phyloP scores from a whole-genome alignment of 2,888 invertebrate species.

The Athalia cordata region DNA sequence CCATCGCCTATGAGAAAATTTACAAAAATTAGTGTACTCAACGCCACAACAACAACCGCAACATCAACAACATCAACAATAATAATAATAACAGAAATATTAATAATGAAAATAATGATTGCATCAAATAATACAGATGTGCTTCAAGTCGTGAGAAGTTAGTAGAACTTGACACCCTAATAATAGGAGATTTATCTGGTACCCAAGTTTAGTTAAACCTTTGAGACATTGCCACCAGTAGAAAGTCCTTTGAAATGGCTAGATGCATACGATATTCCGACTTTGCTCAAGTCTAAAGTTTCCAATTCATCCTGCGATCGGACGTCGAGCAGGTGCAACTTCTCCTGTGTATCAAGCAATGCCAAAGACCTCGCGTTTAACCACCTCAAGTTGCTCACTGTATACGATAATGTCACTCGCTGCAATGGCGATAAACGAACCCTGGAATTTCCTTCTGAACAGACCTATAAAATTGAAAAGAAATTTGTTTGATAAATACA shows the following conservation, averaged over 20 bases:
- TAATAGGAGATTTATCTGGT: background rate
- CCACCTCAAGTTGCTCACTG: conserved; percentile 87
- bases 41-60: background rate
- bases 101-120: background rate
- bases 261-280: conserved; percentile 89
- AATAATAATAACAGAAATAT: too few relatives aligned
- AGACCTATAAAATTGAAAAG: conserved; percentile 70
- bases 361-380: conserved; percentile 89
- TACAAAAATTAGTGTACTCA: background rate
- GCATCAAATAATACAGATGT: background rate
- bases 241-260: conserved; percentile 93
- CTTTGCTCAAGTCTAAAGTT: conserved; percentile 86
- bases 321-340: conserved; percentile 91
- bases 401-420: conserved; percentile 82
- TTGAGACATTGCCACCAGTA: conserved; percentile 94
- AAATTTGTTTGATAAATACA: background rate
- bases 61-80: background rate
- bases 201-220: conserved; percentile 55
- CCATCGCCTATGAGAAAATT: conserved; percentile 79
- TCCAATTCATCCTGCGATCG: conserved; percentile 91
- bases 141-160: background rate
- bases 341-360: conserved; percentile 89
- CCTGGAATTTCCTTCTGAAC: conserved; percentile 75
- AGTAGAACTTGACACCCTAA: background rate
- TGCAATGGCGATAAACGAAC: conserved; percentile 81